phyloP scores from a whole-genome alignment of 2,113 vertebrate genomes.

The Xiphorhynchus elegans region DNA sequence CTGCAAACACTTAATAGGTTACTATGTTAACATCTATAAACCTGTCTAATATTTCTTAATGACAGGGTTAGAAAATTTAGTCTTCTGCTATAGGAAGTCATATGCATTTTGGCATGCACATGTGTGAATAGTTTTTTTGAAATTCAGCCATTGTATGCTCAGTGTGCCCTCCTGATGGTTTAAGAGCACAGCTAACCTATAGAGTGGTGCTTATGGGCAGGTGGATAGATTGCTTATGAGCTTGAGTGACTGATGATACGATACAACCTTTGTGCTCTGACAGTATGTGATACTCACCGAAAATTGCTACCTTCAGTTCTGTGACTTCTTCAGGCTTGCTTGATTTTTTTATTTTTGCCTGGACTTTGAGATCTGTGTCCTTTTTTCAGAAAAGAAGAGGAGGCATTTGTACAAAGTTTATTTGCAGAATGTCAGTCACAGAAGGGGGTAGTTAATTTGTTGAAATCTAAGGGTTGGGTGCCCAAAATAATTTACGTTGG shows the following conservation, averaged over 20 bases:
- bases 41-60: neutral
- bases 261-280: neutral
- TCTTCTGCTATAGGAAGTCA: neutral
- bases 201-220: neutral
- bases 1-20: neutral
- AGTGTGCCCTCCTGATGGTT: neutral
- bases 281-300: neutral
- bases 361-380: neutral
- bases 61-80: neutral
- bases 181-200: neutral
- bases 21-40: neutral
- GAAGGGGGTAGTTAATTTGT: neutral
- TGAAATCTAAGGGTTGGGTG: neutral
- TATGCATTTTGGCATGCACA: neutral
- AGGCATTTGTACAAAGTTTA: neutral
- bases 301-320: neutral
- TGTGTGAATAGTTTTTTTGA: neutral
- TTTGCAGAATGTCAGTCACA: neutral
- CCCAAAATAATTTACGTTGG: neutral
- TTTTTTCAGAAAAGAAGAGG: neutral
- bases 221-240: neutral
- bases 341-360: neutral
- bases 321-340: neutral
- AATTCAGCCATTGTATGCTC: neutral
- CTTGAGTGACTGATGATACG: neutral